phyloP scores from a whole-genome alignment of 2,888 invertebrate species.

The Trileptium ribeirensis region DNA sequence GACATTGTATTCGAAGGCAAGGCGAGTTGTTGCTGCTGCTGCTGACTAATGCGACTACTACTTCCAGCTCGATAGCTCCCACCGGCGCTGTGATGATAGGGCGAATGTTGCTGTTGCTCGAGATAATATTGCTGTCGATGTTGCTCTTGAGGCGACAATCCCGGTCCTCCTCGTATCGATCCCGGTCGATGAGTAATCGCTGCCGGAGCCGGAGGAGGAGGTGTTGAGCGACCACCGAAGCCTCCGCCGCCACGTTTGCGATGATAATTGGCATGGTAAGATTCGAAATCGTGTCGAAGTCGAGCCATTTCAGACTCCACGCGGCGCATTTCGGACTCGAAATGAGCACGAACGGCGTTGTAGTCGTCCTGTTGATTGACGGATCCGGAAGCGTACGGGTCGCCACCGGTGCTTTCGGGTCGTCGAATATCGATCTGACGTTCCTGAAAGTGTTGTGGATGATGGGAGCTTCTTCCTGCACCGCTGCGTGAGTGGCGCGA shows the following conservation, averaged over 20 bases:
- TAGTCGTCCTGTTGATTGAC: constrained; percentile 59
- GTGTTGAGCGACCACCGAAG: not conserved
- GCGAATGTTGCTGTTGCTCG: not conserved
- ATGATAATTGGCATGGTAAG: constrained; percentile 24
- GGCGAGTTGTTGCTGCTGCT: not conserved
- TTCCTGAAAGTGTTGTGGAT: not conserved
- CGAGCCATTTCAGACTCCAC: constrained; percentile 90
- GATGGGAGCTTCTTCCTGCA: not conserved
- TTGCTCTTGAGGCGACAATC: not conserved
- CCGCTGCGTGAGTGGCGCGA: too few species aligned
- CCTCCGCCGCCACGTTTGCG: not conserved
- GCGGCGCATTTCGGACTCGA: constrained; percentile 92
- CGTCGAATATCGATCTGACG: not conserved
- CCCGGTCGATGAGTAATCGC: too few species aligned
- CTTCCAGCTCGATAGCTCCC: too few species aligned
- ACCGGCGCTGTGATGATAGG: not conserved
- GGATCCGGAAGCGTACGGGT: not conserved
- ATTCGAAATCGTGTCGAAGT: constrained; percentile 47
- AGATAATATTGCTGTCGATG: not conserved
- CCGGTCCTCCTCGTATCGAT: not conserved
- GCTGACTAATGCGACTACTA: too few species aligned
- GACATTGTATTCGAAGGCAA: not conserved
- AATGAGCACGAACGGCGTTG: constrained; percentile 85
- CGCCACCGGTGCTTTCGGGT: not conserved
- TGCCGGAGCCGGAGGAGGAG: too few species aligned